Conservation (phyloP, 1,140 invertebrate species). For the Pseudomyrmex cubaensis region DNA sequence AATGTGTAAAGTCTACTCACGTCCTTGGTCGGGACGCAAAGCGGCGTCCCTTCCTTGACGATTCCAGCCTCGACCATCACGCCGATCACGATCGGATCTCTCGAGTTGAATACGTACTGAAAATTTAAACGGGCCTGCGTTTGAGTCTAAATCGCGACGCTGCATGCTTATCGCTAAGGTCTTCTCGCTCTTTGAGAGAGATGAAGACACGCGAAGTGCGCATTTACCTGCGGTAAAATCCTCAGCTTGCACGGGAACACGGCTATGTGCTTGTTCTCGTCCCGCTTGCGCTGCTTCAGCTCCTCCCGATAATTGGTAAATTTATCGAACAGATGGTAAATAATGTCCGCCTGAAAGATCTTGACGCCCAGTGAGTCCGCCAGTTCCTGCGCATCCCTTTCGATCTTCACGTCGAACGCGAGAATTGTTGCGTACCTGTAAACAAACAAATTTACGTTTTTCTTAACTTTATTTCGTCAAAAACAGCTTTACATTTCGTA, state of each 20-base stretch:
- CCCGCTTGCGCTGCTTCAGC: slow-evolving; percentile 95
- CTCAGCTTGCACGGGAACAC: slow-evolving; percentile 99
- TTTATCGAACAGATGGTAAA: slow-evolving; percentile 99
- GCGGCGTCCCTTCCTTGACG: slow-evolving; percentile 97
- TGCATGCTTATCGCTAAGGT: slow-evolving; percentile 18
- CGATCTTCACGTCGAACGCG: slow-evolving; percentile 99
- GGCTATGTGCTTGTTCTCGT: slow-evolving; percentile 98
- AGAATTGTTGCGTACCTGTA: slow-evolving; percentile 97
- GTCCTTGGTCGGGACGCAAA: slow-evolving; percentile 98
- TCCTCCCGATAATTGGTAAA: slow-evolving; percentile 98
- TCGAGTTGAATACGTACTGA: slow-evolving; percentile 98
- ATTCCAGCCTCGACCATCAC: slow-evolving; percentile 98
- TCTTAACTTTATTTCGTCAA: neutral
- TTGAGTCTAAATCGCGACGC: slow-evolving; percentile 1
- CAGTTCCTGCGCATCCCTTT: slow-evolving; percentile 98
- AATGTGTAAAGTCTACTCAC: slow-evolving; percentile 86
- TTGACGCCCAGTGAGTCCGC: slow-evolving; percentile 97
- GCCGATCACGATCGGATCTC: slow-evolving; percentile 98
- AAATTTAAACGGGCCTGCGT: slow-evolving; percentile 75
- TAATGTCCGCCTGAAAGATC: slow-evolving; percentile 99
- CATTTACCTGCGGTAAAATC: slow-evolving; percentile 91
- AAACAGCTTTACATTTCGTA: no score
- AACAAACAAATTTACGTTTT: neutral
- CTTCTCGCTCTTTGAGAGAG: neutral
- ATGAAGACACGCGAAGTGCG: no score